These are phyloP conservation scores for Macrobrachium rosenbergii DNA, from an alignment of 1,140 invertebrate species.

Conservation along the genomic window DNA sequence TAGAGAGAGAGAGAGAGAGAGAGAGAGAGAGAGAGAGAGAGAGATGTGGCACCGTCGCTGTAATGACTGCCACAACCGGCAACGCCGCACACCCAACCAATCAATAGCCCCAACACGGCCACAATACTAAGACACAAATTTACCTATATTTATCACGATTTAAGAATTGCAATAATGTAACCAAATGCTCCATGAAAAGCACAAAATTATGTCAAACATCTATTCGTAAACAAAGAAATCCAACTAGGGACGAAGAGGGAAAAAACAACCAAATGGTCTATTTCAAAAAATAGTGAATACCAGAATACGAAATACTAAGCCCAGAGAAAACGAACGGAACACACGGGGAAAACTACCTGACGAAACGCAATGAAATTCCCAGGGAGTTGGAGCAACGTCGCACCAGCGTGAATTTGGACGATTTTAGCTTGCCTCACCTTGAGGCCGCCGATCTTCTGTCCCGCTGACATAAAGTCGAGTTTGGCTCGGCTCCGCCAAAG, in stretches of 20 bases:
- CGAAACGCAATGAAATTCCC: slow-evolving; percentile 17
- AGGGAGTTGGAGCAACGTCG: slow-evolving; percentile 8
- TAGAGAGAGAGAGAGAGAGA: background rate
- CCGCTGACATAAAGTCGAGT: slow-evolving; percentile 8
- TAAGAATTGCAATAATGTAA: too few species aligned
- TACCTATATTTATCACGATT: too few species aligned
- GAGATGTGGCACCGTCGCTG: slow-evolving; percentile 15
- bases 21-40: background rate
- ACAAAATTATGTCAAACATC: too few species aligned
- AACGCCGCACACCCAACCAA: slow-evolving; percentile 18
- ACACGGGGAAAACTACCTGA: slow-evolving; percentile 15
- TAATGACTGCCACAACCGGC: slow-evolving; percentile 5
- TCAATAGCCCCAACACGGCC: slow-evolving; percentile 1
- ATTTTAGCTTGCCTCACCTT: background rate
- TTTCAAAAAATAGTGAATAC: too few species aligned
- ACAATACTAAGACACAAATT: too few species aligned
- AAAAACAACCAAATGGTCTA: too few species aligned
- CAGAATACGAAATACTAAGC: too few species aligned
- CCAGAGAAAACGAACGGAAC: background rate
- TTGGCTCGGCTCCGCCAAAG: background rate
- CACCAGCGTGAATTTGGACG: background rate
- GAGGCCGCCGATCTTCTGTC: background rate
- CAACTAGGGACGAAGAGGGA: too few species aligned
- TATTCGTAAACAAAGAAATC: too few species aligned
- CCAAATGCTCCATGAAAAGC: too few species aligned